Percentiles rank a stretch among this genome's conserved stretches.
Evolutionary conservation across 2,797 vertebrate genomes (phyloP).

Genomic region (Molossus alvarezi): DNA sequence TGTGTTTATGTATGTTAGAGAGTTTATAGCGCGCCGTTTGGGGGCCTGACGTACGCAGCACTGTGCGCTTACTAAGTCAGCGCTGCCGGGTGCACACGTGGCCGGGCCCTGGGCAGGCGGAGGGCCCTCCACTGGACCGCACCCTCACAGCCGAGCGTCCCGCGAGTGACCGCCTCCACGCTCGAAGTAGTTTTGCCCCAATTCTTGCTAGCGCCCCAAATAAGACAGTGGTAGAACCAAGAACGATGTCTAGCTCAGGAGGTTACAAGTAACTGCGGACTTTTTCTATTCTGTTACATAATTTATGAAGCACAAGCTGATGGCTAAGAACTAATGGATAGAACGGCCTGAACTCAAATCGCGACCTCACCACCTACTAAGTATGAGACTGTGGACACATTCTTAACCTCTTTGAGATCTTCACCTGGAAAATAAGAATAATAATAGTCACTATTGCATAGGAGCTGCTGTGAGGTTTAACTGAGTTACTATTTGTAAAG

Average conservation of each 20-base stretch:
- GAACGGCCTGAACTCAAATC: neutral
- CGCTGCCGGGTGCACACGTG: neutral
- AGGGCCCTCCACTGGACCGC: neutral
- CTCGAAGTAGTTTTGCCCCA: neutral
- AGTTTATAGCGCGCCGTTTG: neutral
- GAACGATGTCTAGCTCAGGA: neutral
- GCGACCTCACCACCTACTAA: neutral
- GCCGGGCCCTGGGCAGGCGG: neutral
- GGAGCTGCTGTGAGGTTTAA: neutral
- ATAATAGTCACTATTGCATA: neutral
- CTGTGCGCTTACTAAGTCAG: neutral
- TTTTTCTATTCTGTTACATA: neutral
- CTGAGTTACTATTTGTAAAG: neutral
- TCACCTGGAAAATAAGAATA: neutral
- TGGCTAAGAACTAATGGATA: neutral
- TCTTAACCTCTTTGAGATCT: neutral
- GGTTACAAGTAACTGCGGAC: neutral
- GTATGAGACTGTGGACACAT: neutral
- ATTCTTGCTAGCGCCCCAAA: neutral
- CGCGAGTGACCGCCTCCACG: neutral
- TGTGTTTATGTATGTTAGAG: neutral
- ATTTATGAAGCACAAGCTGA: neutral
- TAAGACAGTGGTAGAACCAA: neutral
- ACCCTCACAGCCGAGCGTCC: neutral
- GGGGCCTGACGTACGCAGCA: neutral